Conservation (phyloP, 2,113 vertebrate genomes). For the Carollia perspicillata region DNA sequence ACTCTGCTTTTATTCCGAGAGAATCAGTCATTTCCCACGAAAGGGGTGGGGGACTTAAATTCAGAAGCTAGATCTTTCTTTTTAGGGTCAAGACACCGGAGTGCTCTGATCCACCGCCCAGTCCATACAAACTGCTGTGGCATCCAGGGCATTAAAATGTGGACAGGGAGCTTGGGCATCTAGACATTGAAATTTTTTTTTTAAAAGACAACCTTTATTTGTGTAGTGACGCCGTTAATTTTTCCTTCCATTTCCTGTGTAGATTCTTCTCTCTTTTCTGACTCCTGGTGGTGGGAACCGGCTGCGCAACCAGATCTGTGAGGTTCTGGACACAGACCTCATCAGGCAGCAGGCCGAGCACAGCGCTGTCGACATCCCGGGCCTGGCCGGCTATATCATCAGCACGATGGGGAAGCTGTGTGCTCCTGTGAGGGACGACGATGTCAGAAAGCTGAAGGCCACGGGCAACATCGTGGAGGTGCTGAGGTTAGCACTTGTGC, state of each 20-base stretch:
- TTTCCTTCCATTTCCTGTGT: background rate
- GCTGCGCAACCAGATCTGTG: constrained; percentile 92
- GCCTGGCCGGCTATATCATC: constrained; percentile 91
- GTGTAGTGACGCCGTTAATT: background rate
- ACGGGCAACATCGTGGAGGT: constrained; percentile 85
- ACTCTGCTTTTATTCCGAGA: background rate
- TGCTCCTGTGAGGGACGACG: constrained; percentile 89
- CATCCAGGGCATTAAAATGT: background rate
- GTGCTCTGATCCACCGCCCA: background rate
- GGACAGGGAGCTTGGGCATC: background rate
- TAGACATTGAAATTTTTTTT: background rate
- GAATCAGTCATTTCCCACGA: background rate
- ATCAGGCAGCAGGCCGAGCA: constrained; percentile 94
- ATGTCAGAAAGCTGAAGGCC: constrained; percentile 89
- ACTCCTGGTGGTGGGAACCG: constrained; percentile 90
- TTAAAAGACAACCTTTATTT: background rate
- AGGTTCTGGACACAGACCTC: constrained; percentile 93
- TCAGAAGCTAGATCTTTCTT: background rate
- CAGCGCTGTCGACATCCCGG: constrained; percentile 90
- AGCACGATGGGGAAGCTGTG: constrained; percentile 93
- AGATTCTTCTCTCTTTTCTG: constrained; percentile 94
- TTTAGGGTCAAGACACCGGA: background rate
- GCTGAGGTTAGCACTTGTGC: constrained; percentile 79
- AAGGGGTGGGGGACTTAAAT: background rate
- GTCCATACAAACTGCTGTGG: background rate